Evolutionary conservation across 2,113 vertebrate genomes (phyloP).

Genomic region (Epinephelus moara): DNA sequence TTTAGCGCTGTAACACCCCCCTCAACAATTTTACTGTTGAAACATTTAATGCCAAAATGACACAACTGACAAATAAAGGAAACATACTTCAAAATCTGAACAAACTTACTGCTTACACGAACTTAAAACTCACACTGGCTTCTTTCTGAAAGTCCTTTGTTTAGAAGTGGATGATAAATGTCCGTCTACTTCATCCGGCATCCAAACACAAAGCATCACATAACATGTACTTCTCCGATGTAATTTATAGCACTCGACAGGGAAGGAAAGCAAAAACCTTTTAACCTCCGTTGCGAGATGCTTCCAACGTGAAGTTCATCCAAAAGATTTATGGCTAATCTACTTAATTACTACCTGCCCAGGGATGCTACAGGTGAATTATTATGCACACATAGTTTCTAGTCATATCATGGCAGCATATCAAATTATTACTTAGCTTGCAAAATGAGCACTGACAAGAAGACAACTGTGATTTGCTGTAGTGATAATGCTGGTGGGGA

Average conservation of each 20-base stretch:
- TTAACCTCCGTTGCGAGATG: slow-evolving; percentile 66
- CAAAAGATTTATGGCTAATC: slow-evolving; percentile 75
- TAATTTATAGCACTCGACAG: slow-evolving; percentile 58
- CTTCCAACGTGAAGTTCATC: slow-evolving; percentile 50
- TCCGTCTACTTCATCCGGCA: slow-evolving; percentile 22
- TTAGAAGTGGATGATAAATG: slow-evolving; percentile 13
- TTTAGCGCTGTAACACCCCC: not conserved
- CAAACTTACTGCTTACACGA: not conserved
- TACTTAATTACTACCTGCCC: slow-evolving; percentile 82
- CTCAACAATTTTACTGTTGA: too few species aligned
- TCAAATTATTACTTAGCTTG: slow-evolving; percentile 75
- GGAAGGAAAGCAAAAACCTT: slow-evolving; percentile 58
- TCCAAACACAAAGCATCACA: slow-evolving; percentile 8
- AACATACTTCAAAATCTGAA: too few species aligned
- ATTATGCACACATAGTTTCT: slow-evolving; percentile 63
- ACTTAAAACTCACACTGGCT: not conserved
- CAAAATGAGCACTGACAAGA: slow-evolving; percentile 63
- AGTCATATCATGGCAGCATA: slow-evolving; percentile 49
- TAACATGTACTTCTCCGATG: slow-evolving; percentile 1
- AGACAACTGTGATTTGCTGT: slow-evolving; percentile 66
- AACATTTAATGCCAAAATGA: not conserved
- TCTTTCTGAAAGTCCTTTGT: slow-evolving; percentile 35
- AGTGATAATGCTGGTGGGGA: slow-evolving; percentile 43
- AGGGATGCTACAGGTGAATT: slow-evolving; percentile 71
- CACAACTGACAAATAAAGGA: not conserved